Evolutionary conservation across 1,140 invertebrate genomes (phyloP), one percentile per base, ranked within the genome.

Genomic region (Nilaparvata lugens): DNA sequence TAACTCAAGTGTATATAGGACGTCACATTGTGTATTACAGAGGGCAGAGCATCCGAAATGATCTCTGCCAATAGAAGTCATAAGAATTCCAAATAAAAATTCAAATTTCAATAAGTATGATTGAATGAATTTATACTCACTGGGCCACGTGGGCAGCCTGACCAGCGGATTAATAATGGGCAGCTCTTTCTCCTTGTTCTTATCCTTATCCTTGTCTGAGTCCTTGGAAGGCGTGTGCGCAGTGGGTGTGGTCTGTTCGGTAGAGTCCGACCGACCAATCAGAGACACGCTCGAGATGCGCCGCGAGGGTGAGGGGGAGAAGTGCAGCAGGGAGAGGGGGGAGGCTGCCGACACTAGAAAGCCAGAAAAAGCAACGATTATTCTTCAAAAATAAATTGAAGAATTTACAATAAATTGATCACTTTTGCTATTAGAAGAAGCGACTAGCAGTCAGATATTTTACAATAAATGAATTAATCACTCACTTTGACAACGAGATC

Each of bases 81-180:
- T n/a, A n/a, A n/a, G n/a, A n/a, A n/a, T n/a, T n/a, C n/a, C n/a
- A n/a, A n/a, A n/a, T n/a, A n/a, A n/a, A n/a, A n/a, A n/a, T n/a
- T n/a, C n/a, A n/a, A n/a, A n/a, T n/a, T n/a, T n/a, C n/a, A n/a
- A n/a, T n/a, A n/a, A n/a, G n/a, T n/a, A n/a, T n/a, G n/a, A n/a
- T n/a, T n/a, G n/a, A n/a, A n/a, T n/a, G n/a, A n/a, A n/a, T n/a
- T n/a, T n/a, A n/a, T n/a, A 80, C 86, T 79, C 80, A 89, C 85
- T 86, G 62, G 91, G 91, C 91, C 91, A 95, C 66, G 87, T 86
- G 11, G 91, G 91, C 53, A 92, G 74, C 56, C 83, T 81, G 5
- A 93, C 90, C 19, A 94, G 70, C 0, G 92, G 91, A 77, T 94
- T 95, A 60, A 95, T 93, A 62, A 95, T 94, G 5, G 92, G 92